These are phyloP conservation scores for Corythoichthys haematopterus DNA, from an alignment of 2,113 vertebrate species.

Conservation along the genomic window DNA sequence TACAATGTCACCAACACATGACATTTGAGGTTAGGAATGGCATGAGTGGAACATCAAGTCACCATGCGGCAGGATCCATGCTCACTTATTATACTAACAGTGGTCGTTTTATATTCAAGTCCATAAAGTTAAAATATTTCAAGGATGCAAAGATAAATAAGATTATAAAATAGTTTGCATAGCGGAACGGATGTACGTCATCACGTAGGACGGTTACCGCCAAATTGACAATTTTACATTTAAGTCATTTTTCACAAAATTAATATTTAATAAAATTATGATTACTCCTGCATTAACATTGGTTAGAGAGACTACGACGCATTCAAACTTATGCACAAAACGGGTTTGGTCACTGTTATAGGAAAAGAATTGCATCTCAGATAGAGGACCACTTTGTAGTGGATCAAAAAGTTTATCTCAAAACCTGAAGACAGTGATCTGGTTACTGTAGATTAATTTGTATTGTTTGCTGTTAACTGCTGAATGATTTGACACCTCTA, in stretches of 20 bases:
- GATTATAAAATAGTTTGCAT: background rate
- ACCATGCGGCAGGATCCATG: too few species aligned
- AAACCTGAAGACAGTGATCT: background rate
- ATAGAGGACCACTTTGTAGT: background rate
- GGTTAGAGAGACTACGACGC: background rate
- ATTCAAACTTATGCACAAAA: background rate
- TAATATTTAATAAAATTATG: background rate
- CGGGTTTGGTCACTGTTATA: background rate
- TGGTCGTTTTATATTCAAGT: background rate
- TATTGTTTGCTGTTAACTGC: background rate
- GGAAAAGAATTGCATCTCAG: background rate
- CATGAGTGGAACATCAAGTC: too few species aligned
- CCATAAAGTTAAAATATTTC: background rate
- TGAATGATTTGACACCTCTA: background rate
- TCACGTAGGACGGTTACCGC: too few species aligned
- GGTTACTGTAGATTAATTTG: background rate
- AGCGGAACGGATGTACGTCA: too few species aligned
- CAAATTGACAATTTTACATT: too few species aligned
- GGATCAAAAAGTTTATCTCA: background rate
- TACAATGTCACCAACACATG: background rate
- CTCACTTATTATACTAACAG: background rate
- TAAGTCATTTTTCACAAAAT: background rate
- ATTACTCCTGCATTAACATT: background rate
- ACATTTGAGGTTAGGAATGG: too few species aligned
- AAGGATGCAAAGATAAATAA: too few species aligned